These are phyloP conservation scores for Tenrec ecaudatus DNA, from an alignment of 2,113 vertebrate genomes.

Conservation along the genomic window DNA sequence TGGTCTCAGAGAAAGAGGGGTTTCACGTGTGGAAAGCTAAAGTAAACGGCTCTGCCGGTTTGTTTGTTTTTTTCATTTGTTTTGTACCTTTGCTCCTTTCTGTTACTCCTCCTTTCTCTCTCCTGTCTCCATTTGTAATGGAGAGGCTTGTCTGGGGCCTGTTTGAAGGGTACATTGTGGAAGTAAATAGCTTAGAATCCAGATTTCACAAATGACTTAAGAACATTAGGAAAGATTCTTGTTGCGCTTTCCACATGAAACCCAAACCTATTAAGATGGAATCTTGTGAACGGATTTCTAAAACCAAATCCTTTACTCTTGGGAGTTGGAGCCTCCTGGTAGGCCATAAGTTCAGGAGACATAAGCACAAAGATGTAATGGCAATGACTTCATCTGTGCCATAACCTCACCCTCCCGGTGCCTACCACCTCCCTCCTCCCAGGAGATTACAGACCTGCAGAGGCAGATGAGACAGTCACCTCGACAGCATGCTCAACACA, in stretches of 20 bases:
- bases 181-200: no score
- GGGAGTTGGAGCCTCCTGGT: neutral
- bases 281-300: neutral
- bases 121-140: no score
- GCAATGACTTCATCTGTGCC: neutral
- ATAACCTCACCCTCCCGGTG: fast-evolving
- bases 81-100: no score
- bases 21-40: no score
- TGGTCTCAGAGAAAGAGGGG: no score
- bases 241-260: neutral
- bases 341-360: neutral
- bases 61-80: no score
- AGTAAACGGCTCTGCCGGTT: no score
- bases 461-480: neutral
- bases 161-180: no score
- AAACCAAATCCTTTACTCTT: neutral
- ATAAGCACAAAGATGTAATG: neutral
- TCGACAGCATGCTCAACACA: neutral
- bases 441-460: neutral
- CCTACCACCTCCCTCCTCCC: neutral
- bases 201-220: no score
- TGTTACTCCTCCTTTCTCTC: no score
- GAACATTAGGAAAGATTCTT: neutral
- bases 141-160: no score
- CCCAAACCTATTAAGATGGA: neutral